These are phyloP conservation scores for Apolygus lucorum DNA, from an alignment of 1,140 invertebrate species.

Conservation along the genomic window DNA sequence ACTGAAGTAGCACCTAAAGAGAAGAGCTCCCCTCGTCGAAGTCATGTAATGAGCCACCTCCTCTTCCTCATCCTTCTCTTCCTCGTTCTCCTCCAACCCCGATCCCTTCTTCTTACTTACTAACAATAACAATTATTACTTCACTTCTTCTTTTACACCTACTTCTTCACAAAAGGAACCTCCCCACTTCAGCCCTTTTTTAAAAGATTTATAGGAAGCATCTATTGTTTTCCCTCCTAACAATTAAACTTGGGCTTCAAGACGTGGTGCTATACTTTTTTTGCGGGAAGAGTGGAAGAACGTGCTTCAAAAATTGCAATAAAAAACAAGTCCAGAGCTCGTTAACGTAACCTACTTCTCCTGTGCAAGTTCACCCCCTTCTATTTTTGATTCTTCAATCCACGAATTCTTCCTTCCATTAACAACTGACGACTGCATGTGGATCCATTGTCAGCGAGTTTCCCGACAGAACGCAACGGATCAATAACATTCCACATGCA, in stretches of 20 bases:
- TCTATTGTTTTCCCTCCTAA: not conserved
- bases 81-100: not conserved
- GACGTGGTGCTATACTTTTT: too few relatives aligned
- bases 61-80: not conserved
- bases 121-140: constrained; percentile 2
- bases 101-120: not conserved
- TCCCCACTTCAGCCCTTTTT: not conserved
- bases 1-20: not conserved
- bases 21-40: not conserved
- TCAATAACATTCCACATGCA: too few relatives aligned
- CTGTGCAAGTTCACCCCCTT: too few relatives aligned
- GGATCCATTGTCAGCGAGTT: too few relatives aligned
- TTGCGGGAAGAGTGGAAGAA: too few relatives aligned
- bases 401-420: too few relatives aligned
- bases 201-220: constrained; percentile 1
- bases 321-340: too few relatives aligned
- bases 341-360: too few relatives aligned
- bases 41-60: not conserved
- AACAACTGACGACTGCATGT: too few relatives aligned
- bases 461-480: too few relatives aligned
- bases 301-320: too few relatives aligned
- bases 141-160: constrained; percentile 1
- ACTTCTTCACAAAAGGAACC: not conserved
- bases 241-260: not conserved
- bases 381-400: too few relatives aligned